phyloP scores from a whole-genome alignment of 2,888 invertebrate species.

The Masnerella sp. region DNA sequence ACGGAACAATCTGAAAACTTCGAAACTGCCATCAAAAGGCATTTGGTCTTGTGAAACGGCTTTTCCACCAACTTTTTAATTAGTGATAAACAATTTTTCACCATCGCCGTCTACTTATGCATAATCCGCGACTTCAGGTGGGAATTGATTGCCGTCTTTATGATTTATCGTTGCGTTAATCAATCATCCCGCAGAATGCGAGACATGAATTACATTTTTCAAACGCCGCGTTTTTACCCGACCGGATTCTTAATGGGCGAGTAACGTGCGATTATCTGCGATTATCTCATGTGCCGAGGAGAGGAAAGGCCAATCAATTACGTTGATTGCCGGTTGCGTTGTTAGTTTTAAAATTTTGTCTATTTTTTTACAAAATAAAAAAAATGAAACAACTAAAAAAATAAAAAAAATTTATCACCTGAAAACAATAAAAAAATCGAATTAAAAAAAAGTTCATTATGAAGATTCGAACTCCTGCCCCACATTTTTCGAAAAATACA shows the following conservation, averaged over 20 bases:
- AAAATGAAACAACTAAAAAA: too few relatives aligned
- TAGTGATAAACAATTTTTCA: conserved; percentile 28
- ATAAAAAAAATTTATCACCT: too few relatives aligned
- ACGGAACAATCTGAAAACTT: too few relatives aligned
- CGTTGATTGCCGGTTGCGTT: conserved; percentile 13
- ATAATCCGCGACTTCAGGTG: conserved; percentile 10
- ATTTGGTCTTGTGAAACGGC: conserved; percentile 7
- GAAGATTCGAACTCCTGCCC: conserved; percentile 15
- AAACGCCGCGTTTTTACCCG: conserved; percentile 25
- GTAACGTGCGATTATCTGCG: conserved; percentile 43
- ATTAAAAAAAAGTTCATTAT: neutral
- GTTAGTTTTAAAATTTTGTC: conserved; percentile 33
- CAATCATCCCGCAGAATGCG: conserved; percentile 38
- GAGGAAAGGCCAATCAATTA: conserved; percentile 45
- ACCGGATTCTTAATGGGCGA: conserved; percentile 30
- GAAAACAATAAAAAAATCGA: neutral
- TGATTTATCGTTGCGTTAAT: conserved; percentile 52
- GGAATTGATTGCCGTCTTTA: conserved; percentile 41
- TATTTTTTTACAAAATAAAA: too few relatives aligned
- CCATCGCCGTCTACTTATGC: neutral
- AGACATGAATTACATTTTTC: conserved; percentile 48
- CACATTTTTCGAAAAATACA: conserved; percentile 31
- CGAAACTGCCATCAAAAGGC: too few relatives aligned
- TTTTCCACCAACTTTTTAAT: conserved; percentile 34
- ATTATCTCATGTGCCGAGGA: conserved; percentile 42